phyloP scores from a whole-genome alignment of 2,797 vertebrate species.

The Diplodus puntazzo region DNA sequence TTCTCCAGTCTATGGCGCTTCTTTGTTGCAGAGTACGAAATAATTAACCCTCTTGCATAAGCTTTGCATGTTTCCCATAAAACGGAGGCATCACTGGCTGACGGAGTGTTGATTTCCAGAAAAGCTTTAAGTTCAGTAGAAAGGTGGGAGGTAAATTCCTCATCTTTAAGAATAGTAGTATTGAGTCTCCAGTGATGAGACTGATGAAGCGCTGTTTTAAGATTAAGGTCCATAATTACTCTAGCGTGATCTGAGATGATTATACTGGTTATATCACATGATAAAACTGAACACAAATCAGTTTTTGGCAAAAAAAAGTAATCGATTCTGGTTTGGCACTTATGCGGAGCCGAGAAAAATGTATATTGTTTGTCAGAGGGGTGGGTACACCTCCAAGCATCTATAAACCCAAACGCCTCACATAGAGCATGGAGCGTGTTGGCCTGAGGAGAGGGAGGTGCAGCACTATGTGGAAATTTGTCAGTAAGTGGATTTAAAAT shows the following conservation, averaged over 20 bases:
- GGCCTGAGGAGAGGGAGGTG: neutral
- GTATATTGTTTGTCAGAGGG: neutral
- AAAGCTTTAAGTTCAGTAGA: constrained; percentile 18
- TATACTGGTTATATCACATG: neutral
- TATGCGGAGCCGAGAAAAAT: too few species aligned
- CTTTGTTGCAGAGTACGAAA: constrained; percentile 21
- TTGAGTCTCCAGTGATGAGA: constrained; percentile 18
- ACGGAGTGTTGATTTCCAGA: neutral
- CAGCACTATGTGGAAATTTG: neutral
- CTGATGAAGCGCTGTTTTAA: neutral
- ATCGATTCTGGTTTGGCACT: too few species aligned
- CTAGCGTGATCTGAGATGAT: neutral
- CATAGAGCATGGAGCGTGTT: neutral
- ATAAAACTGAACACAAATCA: too few species aligned
- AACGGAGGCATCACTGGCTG: neutral
- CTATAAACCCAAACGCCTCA: neutral
- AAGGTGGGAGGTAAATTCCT: neutral
- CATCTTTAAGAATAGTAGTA: constrained; percentile 11
- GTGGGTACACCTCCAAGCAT: neutral
- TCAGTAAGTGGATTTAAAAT: constrained; percentile 17
- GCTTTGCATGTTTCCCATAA: constrained; percentile 29
- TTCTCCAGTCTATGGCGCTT: constrained; percentile 4
- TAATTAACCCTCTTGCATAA: constrained; percentile 25
- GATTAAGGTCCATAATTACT: neutral
- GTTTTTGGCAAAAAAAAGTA: too few species aligned